Evolutionary conservation across 2,113 vertebrate species (phyloP), one percentile per base, ranked within the genome.

Genomic region (Phaethon lepturus): DNA sequence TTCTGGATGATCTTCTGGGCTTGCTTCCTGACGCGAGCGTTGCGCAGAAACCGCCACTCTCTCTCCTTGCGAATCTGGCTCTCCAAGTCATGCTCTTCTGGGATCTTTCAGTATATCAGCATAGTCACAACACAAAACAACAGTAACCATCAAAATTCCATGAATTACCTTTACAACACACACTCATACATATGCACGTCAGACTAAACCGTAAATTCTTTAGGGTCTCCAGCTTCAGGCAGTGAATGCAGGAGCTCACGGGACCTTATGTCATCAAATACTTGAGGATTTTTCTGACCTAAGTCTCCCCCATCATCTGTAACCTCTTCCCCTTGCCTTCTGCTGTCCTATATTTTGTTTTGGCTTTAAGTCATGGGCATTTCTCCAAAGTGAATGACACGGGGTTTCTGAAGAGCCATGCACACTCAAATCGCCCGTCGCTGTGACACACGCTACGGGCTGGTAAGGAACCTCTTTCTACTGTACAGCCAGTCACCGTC

Each of bases 41-140:
- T 99, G 78, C 99, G 98, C 81, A 99, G 98, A 91, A 99, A 99
- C 74, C 99, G 97, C 99, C 99, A 99, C 92, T 99, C 99, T 0
- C 99, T 97, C 95, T 99, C 99, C 98, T 99, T 99, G 93, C 99
- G 98, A 89, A 99, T 98, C 97, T 99, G 99, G 86, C 99, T 99
- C 98, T 99, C 99, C 97, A 99, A 85, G 96, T 99, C 99, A 2
- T 99, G 99, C 90, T 99, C 99, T 80, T 99, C 99, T 0, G 99
- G 99, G 94, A 99, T 99, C 99, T 99, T 73, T 10, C 35, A 42
- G 76, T 6, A 5, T 22, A 63, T 19, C 44, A 17, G 8, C 6
- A 63, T 2, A 28, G 9, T 26, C 56, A 93, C 76, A 83, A 17
- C 49, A 71, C 11, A 79, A 4, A 52, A 10, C 7, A 75, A 35